phyloP scores from a whole-genome alignment of 2,113 vertebrate species.

The Notothenia coriiceps region DNA sequence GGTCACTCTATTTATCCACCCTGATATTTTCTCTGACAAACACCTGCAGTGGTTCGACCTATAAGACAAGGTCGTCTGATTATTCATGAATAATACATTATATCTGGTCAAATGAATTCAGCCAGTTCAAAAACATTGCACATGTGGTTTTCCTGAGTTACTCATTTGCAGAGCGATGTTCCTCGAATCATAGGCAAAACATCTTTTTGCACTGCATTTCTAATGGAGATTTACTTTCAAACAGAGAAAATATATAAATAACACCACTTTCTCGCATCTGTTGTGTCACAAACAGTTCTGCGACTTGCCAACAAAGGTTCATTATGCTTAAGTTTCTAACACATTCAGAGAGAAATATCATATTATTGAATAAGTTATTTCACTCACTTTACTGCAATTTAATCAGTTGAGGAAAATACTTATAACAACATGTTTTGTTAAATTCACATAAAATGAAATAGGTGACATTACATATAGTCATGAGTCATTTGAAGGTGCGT shows the following conservation, averaged over 20 bases:
- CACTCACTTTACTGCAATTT: slow-evolving; percentile 49
- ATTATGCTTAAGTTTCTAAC: slow-evolving; percentile 75
- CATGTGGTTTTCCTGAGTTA: neutral
- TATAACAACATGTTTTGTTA: slow-evolving; percentile 37
- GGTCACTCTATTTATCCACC: slow-evolving; percentile 64
- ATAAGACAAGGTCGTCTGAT: slow-evolving; percentile 58
- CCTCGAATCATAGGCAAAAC: slow-evolving; percentile 27
- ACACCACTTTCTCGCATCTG: slow-evolving; percentile 27
- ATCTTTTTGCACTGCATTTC: slow-evolving; percentile 36
- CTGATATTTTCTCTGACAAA: neutral
- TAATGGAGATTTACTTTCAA: slow-evolving; percentile 22
- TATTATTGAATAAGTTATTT: slow-evolving; percentile 24
- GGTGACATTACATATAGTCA: neutral
- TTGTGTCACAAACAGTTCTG: slow-evolving; percentile 61
- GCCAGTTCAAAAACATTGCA: slow-evolving; percentile 20
- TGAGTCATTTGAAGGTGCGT: slow-evolving; percentile 6
- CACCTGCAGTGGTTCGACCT: slow-evolving; percentile 64
- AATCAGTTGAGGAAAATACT: slow-evolving; percentile 52
- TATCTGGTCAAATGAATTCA: slow-evolving; percentile 25
- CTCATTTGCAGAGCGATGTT: slow-evolving; percentile 28
- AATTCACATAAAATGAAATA: slow-evolving; percentile 17
- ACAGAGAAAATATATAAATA: slow-evolving; percentile 47
- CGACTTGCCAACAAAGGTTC: slow-evolving; percentile 74
- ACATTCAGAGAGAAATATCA: slow-evolving; percentile 17
- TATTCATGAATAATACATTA: slow-evolving; percentile 64